These are phyloP conservation scores for Pyrgus malvae DNA, from an alignment of 2,888 invertebrate genomes.

Conservation along the genomic window DNA sequence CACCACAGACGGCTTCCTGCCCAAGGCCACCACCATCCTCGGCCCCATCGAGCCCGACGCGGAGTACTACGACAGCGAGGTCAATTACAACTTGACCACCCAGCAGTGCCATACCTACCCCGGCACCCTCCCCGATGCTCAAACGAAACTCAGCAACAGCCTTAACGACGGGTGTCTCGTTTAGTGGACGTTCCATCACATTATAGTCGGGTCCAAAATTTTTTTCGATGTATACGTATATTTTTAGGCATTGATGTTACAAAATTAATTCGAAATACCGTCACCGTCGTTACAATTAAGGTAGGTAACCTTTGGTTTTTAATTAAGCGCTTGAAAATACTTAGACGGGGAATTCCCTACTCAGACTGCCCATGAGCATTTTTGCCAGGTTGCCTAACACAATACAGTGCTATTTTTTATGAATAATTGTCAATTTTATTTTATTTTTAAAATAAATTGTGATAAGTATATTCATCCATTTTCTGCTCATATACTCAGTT, in stretches of 20 bases:
- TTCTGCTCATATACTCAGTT: no score
- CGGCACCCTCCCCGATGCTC: slow-evolving; percentile 62
- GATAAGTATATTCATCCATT: no score
- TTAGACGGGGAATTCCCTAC: no score
- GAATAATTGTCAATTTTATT: no score
- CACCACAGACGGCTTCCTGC: slow-evolving; percentile 70
- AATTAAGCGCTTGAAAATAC: background rate
- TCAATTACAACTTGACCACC: slow-evolving; percentile 71
- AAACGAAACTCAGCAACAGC: slow-evolving; percentile 77
- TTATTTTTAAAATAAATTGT: no score
- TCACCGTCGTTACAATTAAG: slow-evolving; percentile 54
- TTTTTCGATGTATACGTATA: slow-evolving; percentile 71
- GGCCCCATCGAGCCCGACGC: slow-evolving; percentile 79
- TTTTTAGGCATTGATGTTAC: slow-evolving; percentile 56
- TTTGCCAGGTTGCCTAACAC: no score
- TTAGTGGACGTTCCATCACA: slow-evolving; percentile 50
- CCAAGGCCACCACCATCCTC: slow-evolving; percentile 70
- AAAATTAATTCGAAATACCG: slow-evolving; percentile 66
- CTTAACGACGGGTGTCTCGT: slow-evolving; percentile 85
- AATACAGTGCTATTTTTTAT: no score
- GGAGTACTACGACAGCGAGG: slow-evolving; percentile 78
- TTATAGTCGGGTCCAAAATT: slow-evolving; percentile 68
- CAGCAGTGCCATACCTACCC: slow-evolving; percentile 82
- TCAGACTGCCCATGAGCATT: no score
- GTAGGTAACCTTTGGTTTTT: background rate